Evolutionary conservation across 2,113 vertebrate species (phyloP).

Genomic region (Onychostruthus taczanowskii): DNA sequence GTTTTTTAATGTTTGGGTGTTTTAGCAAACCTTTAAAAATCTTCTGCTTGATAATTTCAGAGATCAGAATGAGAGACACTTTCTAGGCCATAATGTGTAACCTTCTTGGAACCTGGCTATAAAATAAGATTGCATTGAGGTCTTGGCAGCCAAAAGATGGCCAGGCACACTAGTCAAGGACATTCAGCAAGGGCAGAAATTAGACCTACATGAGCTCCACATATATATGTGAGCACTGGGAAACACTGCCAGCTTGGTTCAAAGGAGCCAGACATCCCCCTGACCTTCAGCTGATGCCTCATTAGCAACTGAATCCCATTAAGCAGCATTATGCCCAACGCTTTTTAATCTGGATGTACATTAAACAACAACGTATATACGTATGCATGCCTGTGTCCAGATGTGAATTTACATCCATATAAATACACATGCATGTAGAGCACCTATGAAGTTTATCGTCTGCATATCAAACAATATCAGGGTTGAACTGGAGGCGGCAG

Average conservation of each 20-base stretch:
- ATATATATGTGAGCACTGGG: background rate
- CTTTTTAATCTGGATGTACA: background rate
- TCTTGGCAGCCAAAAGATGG: background rate
- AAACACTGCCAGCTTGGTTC: background rate
- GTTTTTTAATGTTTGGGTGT: background rate
- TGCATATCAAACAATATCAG: background rate
- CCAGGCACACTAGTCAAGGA: background rate
- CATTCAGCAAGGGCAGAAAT: background rate
- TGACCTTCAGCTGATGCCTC: background rate
- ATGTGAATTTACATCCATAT: rapidly evolving
- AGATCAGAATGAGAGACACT: background rate
- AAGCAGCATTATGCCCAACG: background rate
- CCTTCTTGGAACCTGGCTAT: background rate
- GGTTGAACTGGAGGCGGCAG: constrained; percentile 52
- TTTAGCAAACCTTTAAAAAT: background rate
- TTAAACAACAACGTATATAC: background rate
- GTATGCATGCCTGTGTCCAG: background rate
- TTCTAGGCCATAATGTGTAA: background rate
- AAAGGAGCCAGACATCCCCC: background rate
- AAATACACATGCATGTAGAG: background rate
- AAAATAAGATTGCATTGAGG: background rate
- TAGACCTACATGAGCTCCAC: background rate
- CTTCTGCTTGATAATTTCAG: background rate
- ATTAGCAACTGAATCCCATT: background rate
- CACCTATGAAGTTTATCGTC: background rate